A percentile compares a stretch with the other conserved stretches of the same genome.
Conservation (phyloP, 2,113 vertebrate genomes). For the Equus przewalskii region DNA sequence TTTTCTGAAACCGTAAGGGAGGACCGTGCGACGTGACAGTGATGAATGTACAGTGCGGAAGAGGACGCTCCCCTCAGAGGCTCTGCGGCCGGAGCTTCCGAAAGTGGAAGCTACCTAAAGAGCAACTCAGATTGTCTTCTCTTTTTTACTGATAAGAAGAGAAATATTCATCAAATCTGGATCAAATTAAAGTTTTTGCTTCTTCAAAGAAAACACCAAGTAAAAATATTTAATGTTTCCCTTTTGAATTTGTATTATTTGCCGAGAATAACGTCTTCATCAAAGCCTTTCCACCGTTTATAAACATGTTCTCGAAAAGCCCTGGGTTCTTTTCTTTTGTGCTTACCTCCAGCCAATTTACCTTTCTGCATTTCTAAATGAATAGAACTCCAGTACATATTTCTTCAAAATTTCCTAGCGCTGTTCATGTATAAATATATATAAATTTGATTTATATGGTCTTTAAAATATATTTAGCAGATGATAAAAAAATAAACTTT, state of each 20-base stretch:
- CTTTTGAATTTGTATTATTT: conserved; percentile 64
- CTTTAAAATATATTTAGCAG: conserved; percentile 23
- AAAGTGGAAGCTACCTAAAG: conserved; percentile 74
- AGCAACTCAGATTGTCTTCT: conserved; percentile 68
- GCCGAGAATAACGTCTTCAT: conserved; percentile 43
- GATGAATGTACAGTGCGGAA: conserved; percentile 49
- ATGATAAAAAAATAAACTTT: neutral
- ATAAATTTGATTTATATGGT: neutral
- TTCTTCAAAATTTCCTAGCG: neutral
- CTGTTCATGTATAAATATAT: conserved; percentile 17
- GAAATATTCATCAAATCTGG: conserved; percentile 68
- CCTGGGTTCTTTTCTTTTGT: neutral
- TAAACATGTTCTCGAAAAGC: neutral
- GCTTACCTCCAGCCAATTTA: neutral
- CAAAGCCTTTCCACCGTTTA: neutral
- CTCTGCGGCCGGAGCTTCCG: conserved; percentile 60
- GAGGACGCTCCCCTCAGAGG: conserved; percentile 32
- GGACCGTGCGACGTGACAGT: conserved; percentile 39
- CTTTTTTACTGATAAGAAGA: conserved; percentile 71
- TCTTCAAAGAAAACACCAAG: conserved; percentile 61
- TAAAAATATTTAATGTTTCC: conserved; percentile 2
- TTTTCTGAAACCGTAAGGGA: conserved; percentile 66
- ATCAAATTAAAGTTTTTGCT: conserved; percentile 35
- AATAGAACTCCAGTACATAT: neutral
- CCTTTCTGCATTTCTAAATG: conserved; percentile 28